Base-by-base conservation (phyloP, 2,113 vertebrate species). In the Scatophagus argus region DNA sequence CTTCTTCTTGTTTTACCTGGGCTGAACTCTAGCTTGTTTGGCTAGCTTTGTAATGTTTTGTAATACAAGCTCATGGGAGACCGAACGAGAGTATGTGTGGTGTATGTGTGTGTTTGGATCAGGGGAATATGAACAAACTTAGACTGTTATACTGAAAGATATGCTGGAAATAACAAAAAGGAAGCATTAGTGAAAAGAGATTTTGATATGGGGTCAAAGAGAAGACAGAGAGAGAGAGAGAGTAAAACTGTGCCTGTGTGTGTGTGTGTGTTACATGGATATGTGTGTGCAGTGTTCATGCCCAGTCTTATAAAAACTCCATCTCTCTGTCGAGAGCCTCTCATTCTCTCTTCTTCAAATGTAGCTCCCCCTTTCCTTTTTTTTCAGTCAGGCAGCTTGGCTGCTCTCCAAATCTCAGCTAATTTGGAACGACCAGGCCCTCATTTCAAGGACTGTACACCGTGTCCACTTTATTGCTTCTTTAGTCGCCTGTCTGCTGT, bases 341-440 rank as follows among this genome's bases (percentile, higher is more conserved):
- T 39, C 21, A 23, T 23, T 17, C 31, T 43, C 43, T 64, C 39
- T 34, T 41, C 36, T 58, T 19, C 3, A 34, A 85, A 78, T 31
- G 62, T 71, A 23, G 38, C 52, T 81, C 67, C 54, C 55, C 19
- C 55, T 58, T 62, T 73, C 9, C 17, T 39, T 39, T 82, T 81
- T 39, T 83, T 80, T 84, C 29, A 59, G 21, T 86, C 72, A 49
- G 74, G 47, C 56, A 67, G 64, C 47, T 86, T 90, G 86, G 88
- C 85, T 71, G 55, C 68, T 83, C 16, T 64, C 70, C 82, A 82
- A 82, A 80, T 79, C 75, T 82, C 49, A 46, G 63, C 76, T 89
- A 84, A 93, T 92, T 88, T 81, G 70, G 64, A 89, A 89, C 77
- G 87, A 80, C 67, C 75, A 68, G 78, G 61, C 74, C 68, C 87